phyloP scores from a whole-genome alignment of 2,113 vertebrate genomes.

The Furnarius figulus region DNA sequence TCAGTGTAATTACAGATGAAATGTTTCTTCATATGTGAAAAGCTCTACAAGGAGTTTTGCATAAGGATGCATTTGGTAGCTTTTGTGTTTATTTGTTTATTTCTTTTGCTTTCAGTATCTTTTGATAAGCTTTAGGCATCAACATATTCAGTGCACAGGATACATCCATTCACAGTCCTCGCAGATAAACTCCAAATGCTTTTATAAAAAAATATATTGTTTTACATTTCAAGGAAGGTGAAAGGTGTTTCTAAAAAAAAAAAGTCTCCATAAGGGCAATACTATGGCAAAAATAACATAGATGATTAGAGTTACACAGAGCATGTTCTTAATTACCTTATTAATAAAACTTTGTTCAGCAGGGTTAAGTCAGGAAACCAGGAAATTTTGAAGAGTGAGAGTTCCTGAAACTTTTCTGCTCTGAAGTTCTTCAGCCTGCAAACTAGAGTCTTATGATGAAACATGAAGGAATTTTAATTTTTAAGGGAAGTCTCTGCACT shows the following conservation, averaged over 20 bases:
- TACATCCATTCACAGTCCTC: background rate
- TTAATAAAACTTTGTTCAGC: background rate
- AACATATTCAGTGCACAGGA: background rate
- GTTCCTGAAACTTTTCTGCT: background rate
- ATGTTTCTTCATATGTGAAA: background rate
- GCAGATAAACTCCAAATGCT: background rate
- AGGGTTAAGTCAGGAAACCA: too few relatives aligned
- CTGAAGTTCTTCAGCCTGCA: background rate
- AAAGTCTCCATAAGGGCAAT: background rate
- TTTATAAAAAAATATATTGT: background rate
- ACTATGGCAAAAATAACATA: background rate
- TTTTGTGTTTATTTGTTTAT: accelerated
- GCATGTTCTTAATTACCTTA: background rate
- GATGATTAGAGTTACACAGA: background rate
- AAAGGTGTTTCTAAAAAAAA: background rate
- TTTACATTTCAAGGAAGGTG: background rate
- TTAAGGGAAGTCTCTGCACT: background rate
- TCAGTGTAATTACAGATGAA: background rate
- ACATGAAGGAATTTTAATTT: background rate
- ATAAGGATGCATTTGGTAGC: background rate
- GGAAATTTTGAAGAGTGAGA: background rate
- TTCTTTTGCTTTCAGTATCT: background rate
- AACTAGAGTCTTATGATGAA: background rate
- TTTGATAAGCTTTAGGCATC: background rate
- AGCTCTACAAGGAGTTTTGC: background rate